Percentiles rank a stretch among this genome's conserved stretches.
Evolutionary conservation across 2,113 vertebrate species (phyloP).

Genomic region (Myiopsitta monachus): DNA sequence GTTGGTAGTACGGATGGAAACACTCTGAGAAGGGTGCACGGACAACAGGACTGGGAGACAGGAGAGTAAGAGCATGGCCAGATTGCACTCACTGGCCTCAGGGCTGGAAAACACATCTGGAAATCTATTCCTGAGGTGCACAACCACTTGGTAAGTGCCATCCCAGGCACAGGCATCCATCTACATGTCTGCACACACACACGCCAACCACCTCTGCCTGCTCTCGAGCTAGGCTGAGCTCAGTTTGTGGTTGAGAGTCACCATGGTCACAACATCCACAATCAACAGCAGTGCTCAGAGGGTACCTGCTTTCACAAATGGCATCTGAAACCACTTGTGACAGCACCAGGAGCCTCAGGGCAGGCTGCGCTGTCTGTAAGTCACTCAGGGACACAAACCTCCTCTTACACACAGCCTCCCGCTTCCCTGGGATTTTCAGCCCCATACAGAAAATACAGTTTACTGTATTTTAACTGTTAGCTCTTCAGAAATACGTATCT

Average conservation of each 20-base stretch:
- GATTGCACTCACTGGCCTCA: not conserved
- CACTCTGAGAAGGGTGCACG: not conserved
- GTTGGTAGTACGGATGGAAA: not conserved
- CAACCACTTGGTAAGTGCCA: not conserved
- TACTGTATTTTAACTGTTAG: not conserved
- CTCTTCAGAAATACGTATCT: not conserved
- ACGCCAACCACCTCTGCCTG: accelerated
- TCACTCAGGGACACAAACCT: not conserved
- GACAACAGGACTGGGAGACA: accelerated
- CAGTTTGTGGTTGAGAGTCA: not conserved
- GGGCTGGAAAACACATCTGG: not conserved
- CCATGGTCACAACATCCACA: accelerated
- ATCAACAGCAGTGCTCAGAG: accelerated
- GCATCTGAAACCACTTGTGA: not conserved
- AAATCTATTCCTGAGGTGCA: not conserved
- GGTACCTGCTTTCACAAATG: not conserved
- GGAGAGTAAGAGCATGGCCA: not conserved
- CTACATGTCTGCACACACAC: accelerated
- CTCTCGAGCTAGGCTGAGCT: not conserved
- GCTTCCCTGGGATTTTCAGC: not conserved
- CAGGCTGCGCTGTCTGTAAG: not conserved
- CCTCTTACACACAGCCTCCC: not conserved
- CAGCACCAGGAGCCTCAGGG: not conserved
- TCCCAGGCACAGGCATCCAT: not conserved
- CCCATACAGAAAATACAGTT: not conserved